Base-by-base conservation (phyloP, 2,113 vertebrate species). In the Hiodon tergisus region DNA sequence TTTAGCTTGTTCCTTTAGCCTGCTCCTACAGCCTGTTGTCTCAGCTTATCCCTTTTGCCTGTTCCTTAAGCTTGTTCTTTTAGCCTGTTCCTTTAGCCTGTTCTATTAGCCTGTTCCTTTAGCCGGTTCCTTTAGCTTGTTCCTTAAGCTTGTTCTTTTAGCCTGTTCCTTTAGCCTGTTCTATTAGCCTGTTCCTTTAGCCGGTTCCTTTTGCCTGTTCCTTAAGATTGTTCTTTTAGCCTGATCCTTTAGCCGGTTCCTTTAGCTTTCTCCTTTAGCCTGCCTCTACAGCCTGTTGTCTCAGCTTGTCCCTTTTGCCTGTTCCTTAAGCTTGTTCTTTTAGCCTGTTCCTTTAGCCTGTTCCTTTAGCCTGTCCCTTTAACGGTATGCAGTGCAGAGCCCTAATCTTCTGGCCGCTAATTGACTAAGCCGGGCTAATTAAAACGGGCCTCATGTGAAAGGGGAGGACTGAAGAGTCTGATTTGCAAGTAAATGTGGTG, bases 401-500 rank as follows among this genome's bases (percentile, higher is more conserved):
- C 62, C 17, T 73, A 77, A 73, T 71, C 71, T 73, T 73, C 62
- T n/a, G 47, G 58, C 46, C 13, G 11, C 48, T 77, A 73, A 73
- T 73, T 73, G 71, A 68, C 62, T 66, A 54, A 53, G 55, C 7
- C 47, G 76, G 53, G 71, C 71, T 73, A 77, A 77, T 77, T 77
- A 73, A 77, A 77, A 72, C 17, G n/a, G 46, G 55, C 55, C 13
- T 73, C 53, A 57, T 31, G 1, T 73, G 70, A 67, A 63, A 31
- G 31, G 31, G 13, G 55, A 65, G 69, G 71, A 16, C 54, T n/a
- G 71, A 77, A 67, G 53, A 71, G 14, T 48, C 62, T n/a, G 51
- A 77, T 77, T 72, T 77, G 67, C 76, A 77, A 72, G 67, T 77
- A 72, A 72, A 77, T 77, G 70, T 54, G 63, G 46, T 48, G 65